Conservation (phyloP, 2,797 vertebrate species). For the Phoeniculus purpureus region DNA sequence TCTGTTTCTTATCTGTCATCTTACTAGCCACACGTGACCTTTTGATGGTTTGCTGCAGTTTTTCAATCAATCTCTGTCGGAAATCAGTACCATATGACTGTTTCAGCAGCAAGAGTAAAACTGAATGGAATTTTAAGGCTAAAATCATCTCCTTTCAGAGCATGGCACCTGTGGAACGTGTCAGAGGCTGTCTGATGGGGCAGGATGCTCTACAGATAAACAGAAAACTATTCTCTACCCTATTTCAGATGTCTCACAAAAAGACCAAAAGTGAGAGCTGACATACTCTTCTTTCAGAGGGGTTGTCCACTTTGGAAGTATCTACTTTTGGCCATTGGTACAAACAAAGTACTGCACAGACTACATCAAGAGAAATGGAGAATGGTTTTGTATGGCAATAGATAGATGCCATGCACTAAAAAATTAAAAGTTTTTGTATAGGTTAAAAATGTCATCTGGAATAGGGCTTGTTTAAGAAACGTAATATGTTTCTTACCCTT, state of each 20-base stretch:
- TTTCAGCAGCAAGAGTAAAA: neutral
- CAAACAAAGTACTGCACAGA: neutral
- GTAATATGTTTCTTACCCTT: neutral
- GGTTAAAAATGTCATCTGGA: neutral
- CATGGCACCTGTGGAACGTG: fast-evolving
- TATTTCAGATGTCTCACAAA: neutral
- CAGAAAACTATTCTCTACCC: neutral
- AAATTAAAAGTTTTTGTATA: neutral
- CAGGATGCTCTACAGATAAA: neutral
- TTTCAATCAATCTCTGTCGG: neutral
- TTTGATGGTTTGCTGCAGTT: neutral
- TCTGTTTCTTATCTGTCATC: neutral
- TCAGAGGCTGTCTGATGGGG: neutral
- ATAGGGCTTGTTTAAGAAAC: neutral
- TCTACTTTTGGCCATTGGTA: neutral
- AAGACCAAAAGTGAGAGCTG: neutral
- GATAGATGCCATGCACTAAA: neutral
- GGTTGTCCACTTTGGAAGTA: neutral
- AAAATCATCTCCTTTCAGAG: neutral
- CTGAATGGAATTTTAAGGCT: neutral
- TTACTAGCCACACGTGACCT: neutral
- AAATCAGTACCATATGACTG: neutral
- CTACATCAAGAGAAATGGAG: neutral
- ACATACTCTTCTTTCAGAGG: neutral
- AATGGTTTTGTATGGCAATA: neutral